Base-by-base conservation (phyloP, 2,888 invertebrate genomes). In the Synanthedon vespiformis region DNA sequence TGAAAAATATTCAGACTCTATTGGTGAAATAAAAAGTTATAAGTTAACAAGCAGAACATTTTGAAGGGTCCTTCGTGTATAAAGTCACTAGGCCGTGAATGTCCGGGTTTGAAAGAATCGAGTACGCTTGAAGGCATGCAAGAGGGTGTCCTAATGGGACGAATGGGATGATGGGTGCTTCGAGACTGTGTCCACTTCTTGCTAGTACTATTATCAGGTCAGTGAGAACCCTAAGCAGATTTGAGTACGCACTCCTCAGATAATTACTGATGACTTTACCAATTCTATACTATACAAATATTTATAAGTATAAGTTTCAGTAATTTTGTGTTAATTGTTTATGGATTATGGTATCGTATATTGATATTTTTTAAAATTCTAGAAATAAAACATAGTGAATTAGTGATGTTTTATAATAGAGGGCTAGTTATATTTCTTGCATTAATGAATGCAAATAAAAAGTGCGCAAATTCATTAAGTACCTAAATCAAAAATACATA, bases 91-190 rank as follows among this genome's bases (percentile, higher is more conserved):
- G 67, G 66, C 67, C 73, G 72, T 73, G 70, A 77, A 74, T 77
- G 72, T 75, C 69, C 70, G 70, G 70, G 70, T 67, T 70, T 71
- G 72, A 72, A 78, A 70, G 73, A 70, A 72, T 76, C 72, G 63
- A 82, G 80, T 54, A 65, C 59, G 52, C 80, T 81, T 57, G 53
- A 67, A 61, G 59, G 59, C 63, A 56, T 69, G 65, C 68, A 70
- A 70, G 72, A 69, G 75, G 68, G 63, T 67, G 67, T 67, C 68
- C 72, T 78, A 77, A 77, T 76, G 67, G 72, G 69, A 66, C 8
- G 65, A 63, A 64, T 59, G 58, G 55, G 59, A 65, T 60, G 58
- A 55, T 52, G 34, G 50, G 13, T 54, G 50, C 61, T 58, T 53
- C 60, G 63, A 62, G 64, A 57, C 65, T 63, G 67, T 48, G 16